These are phyloP conservation scores for Cyrtodaria siliqua DNA, from an alignment of 2,888 invertebrate genomes.

Conservation along the genomic window DNA sequence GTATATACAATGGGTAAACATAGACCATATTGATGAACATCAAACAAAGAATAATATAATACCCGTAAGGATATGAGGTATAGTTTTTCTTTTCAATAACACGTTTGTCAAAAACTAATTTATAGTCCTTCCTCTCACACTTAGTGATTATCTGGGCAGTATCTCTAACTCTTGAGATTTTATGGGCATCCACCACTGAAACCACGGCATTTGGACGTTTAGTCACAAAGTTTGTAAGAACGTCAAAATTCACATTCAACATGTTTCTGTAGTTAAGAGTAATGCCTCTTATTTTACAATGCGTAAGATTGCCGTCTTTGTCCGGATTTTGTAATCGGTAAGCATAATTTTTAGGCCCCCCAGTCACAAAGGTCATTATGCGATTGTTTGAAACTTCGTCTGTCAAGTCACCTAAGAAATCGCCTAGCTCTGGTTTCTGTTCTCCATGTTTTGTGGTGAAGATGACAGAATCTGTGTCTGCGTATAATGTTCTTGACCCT, in stretches of 20 bases:
- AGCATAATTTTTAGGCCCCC: slow-evolving; percentile 83
- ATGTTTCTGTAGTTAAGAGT: slow-evolving; percentile 26
- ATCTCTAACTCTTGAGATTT: slow-evolving; percentile 26
- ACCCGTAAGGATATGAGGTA: slow-evolving; percentile 29
- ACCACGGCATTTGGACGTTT: not conserved
- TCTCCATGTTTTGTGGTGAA: slow-evolving; percentile 21
- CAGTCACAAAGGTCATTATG: slow-evolving; percentile 76
- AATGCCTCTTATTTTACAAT: slow-evolving; percentile 33
- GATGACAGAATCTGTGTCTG: slow-evolving; percentile 39
- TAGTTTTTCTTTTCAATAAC: slow-evolving; percentile 19
- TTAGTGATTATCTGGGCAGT: slow-evolving; percentile 2
- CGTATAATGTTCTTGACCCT: slow-evolving; percentile 18
- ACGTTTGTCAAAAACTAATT: slow-evolving; percentile 43
- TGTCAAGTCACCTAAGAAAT: slow-evolving; percentile 44
- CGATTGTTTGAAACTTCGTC: slow-evolving; percentile 46
- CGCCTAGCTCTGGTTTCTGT: slow-evolving; percentile 33
- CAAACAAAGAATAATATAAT: not conserved
- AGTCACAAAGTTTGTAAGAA: slow-evolving; percentile 9
- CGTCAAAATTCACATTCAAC: slow-evolving; percentile 21
- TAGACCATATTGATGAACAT: too few species aligned
- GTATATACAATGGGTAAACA: too few species aligned
- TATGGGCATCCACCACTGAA: slow-evolving; percentile 19
- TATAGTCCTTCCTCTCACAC: slow-evolving; percentile 26
- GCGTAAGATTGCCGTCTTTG: slow-evolving; percentile 13
- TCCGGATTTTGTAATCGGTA: slow-evolving; percentile 56